phyloP scores from a whole-genome alignment of 2,888 invertebrate species.

The Deilephila elpenor region DNA sequence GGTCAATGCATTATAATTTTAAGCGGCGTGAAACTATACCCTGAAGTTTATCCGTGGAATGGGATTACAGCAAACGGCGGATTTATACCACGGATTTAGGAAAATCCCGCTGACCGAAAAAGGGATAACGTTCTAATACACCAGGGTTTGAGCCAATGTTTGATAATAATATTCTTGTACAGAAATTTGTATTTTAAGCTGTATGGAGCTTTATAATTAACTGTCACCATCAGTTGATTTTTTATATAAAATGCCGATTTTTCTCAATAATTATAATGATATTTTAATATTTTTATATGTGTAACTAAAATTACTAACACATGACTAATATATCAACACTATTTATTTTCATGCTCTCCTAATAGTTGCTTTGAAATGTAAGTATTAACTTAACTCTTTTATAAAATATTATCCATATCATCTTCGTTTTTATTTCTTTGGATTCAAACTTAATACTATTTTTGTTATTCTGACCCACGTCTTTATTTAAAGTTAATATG shows the following conservation, averaged over 20 bases:
- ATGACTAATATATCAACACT: conserved; percentile 27
- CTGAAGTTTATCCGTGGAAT: conserved; percentile 65
- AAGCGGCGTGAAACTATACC: conserved; percentile 65
- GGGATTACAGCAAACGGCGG: conserved; percentile 75
- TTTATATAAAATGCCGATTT: conserved; percentile 2
- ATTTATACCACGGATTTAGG: conserved; percentile 75
- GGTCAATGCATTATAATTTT: conserved; percentile 64
- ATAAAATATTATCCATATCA: not conserved
- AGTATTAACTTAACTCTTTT: conserved; percentile 56
- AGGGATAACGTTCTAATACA: conserved; percentile 61
- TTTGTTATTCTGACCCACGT: too few relatives aligned
- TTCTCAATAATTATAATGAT: not conserved
- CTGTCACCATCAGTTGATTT: not conserved
- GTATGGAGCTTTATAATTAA: not conserved
- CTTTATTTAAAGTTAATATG: too few relatives aligned
- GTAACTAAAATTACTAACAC: conserved; percentile 41
- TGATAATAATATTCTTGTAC: conserved; percentile 53
- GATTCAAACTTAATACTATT: too few relatives aligned
- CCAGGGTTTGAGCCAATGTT: conserved; percentile 66
- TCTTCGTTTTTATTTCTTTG: too few relatives aligned
- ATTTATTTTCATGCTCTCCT: conserved; percentile 68
- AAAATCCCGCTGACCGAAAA: conserved; percentile 68
- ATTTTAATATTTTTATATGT: not conserved
- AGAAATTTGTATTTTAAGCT: conserved; percentile 49
- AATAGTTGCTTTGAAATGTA: conserved; percentile 80